A percentile compares a stretch with the other conserved stretches of the same genome.
These are phyloP conservation scores for Otolemur crassicaudatus DNA, from an alignment of 2,797 vertebrate species.

Conservation along the genomic window DNA sequence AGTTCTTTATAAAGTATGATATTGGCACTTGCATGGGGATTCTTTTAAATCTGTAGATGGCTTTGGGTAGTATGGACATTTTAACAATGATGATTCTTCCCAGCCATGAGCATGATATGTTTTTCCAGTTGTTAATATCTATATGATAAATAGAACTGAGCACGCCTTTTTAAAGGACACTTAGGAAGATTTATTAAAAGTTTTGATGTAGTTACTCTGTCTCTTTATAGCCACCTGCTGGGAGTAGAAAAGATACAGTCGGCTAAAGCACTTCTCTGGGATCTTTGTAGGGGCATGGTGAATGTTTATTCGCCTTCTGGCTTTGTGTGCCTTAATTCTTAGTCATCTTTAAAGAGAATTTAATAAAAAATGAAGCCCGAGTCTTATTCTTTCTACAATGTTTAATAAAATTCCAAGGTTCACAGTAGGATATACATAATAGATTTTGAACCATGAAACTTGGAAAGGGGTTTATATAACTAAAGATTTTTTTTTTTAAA, in stretches of 20 bases:
- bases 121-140: too few relatives aligned
- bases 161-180: slow-evolving; percentile 26
- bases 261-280: neutral
- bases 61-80: too few relatives aligned
- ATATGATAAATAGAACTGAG: neutral
- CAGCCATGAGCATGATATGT: too few relatives aligned
- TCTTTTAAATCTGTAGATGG: too few relatives aligned
- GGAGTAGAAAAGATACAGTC: neutral
- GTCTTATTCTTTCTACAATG: neutral
- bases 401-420: neutral
- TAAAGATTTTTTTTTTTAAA: neutral
- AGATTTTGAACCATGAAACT: slow-evolving; percentile 41
- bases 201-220: slow-evolving; percentile 59
- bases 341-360: neutral
- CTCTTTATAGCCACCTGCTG: neutral
- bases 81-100: too few relatives aligned
- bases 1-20: too few relatives aligned
- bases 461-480: neutral
- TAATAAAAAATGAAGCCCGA: neutral
- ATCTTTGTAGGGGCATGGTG: neutral
- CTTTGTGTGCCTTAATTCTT: slow-evolving; percentile 34
- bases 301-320: neutral
- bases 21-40: too few relatives aligned
- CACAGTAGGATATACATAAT: neutral
- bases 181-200: slow-evolving; percentile 65